Base-by-base conservation (phyloP, 2,888 invertebrate genomes). In the Dynastes hyllus region DNA sequence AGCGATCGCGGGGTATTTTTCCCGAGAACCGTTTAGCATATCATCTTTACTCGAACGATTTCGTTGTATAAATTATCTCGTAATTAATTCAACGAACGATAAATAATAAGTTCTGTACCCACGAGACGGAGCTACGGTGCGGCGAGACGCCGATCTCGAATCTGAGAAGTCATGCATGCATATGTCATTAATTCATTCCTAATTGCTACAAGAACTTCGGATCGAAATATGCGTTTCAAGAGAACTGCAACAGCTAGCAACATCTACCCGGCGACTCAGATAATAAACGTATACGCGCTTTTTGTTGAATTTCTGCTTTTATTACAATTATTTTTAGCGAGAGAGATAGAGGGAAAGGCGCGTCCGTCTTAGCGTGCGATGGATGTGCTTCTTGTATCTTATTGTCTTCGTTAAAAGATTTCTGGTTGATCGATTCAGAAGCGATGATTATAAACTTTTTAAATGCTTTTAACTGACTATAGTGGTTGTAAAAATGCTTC, bases 81-180 rank as follows among this genome's bases (percentile, higher is more conserved):
- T 69, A 77, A 77, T 77, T 77, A 77, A 77, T 77, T 77, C 77
- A 66, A 55, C 67, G 77, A 77, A 77, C 77, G 77, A 77, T 77
- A 77, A 77, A 77, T 66, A 66, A 67, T 66, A 67, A 77, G 67
- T 77, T 77, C 66, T 55, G 16, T 58, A 16, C 22, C 55, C 8
- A 58, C 22, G 55, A 4, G 16, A 5, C 55, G 55, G 22, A 9
- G 55, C 22, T 22, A 22, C 55, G 22, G 55, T 5, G 53, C 53
- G 53, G 67, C 67, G 55, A 37, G 55, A 40, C 40, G 67, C 55
- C 22, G 40, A 16, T 16, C 55, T 77, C 77, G 53, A 77, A 77
- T 77, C 77, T 51, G 67, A 66, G 55, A 66, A 77, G 67, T 77
- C 67, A 66, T 55, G 66, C 77, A 58, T 77, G 67, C 29, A 77